Evolutionary conservation across 2,113 vertebrate species (phyloP).

Genomic region (Forbesichthys agassizii): DNA sequence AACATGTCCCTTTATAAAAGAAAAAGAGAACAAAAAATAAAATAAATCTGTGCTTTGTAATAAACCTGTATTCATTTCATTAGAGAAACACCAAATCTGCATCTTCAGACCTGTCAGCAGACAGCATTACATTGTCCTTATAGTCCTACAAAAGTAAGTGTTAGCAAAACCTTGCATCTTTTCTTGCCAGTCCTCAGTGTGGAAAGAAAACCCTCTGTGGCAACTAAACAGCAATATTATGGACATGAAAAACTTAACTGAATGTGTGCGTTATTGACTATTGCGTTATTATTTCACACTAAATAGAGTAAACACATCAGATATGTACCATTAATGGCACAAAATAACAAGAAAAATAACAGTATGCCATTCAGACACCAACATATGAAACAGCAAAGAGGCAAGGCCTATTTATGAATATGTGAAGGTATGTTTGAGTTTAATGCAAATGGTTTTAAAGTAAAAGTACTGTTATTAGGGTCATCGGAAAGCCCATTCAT

Average conservation of each 20-base stretch:
- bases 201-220: constrained; percentile 18
- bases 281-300: constrained; percentile 2
- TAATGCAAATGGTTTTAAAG: constrained; percentile 7
- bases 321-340: constrained; percentile 16
- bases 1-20: constrained; percentile 63
- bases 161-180: constrained; percentile 56
- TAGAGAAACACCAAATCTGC: constrained; percentile 46
- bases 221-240: constrained; percentile 34
- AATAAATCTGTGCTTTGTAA: constrained; percentile 31
- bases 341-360: neutral
- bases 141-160: constrained; percentile 57
- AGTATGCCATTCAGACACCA: neutral
- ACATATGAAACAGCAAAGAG: constrained; percentile 23
- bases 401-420: neutral
- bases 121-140: constrained; percentile 13
- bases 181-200: constrained; percentile 49
- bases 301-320: neutral
- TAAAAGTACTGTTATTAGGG: constrained; percentile 10
- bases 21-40: neutral
- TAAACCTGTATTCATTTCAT: constrained; percentile 39
- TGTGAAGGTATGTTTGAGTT: neutral
- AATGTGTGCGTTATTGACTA: constrained; percentile 16
- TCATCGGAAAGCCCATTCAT: constrained; percentile 1
- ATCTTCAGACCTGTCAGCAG: constrained; percentile 39
- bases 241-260: constrained; percentile 11